phyloP scores from a whole-genome alignment of 2,113 vertebrate species.

The Dasyornis broadbenti region DNA sequence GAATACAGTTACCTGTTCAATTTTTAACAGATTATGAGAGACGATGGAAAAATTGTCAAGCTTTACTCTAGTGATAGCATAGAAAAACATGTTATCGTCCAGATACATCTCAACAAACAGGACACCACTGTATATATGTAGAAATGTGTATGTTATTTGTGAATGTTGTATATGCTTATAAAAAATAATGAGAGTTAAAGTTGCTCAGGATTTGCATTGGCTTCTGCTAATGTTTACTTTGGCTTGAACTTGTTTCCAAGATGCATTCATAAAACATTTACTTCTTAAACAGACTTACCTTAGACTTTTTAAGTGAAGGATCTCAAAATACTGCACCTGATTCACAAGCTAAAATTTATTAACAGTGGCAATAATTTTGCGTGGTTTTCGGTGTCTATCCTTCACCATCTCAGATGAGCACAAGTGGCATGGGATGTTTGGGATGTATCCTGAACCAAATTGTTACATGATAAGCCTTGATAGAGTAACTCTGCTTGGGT shows the following conservation, averaged over 20 bases:
- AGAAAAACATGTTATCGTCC: not conserved
- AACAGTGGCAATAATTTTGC: not conserved
- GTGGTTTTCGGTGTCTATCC: not conserved
- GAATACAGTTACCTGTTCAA: not conserved
- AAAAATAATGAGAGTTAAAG: not conserved
- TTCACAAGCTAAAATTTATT: not conserved
- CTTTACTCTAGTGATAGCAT: not conserved
- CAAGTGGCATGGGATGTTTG: not conserved
- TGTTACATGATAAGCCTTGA: not conserved
- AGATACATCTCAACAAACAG: not conserved
- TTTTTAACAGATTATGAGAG: not conserved
- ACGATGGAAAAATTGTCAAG: not conserved
- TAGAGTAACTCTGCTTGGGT: not conserved
- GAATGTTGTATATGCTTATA: not conserved
- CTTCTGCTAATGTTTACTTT: not conserved
- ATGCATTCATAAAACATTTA: not conserved
- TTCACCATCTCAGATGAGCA: not conserved
- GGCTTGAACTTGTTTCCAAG: not conserved
- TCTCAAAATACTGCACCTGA: not conserved
- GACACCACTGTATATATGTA: not conserved
- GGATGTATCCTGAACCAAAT: not conserved
- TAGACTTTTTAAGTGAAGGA: not conserved
- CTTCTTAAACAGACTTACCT: not conserved
- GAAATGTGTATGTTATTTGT: not conserved
- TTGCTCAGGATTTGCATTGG: not conserved